Base-by-base conservation (phyloP, 1,140 invertebrate species). In the Papilio xuthus region DNA sequence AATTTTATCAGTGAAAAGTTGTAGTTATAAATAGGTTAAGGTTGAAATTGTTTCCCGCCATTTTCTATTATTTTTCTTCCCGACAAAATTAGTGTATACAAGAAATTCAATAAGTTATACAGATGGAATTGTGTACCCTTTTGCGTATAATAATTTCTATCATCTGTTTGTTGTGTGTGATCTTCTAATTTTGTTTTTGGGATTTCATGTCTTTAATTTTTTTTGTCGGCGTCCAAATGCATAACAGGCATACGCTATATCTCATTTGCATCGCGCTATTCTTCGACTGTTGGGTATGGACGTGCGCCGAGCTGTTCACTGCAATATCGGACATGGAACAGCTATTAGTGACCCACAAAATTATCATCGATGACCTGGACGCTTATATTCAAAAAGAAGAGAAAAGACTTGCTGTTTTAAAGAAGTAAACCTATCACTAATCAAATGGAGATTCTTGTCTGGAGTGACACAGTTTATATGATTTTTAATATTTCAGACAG, bases 241-340 rank as follows among this genome's bases (percentile, higher is more conserved):
- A 41, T 23, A 23, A 28, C 26, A 18, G 15, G 60, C 56, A 23
- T 23, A 47, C 15, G 13, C 4, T 53, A 0, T 15, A 23, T 26
- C 41, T 75, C 10, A 28, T 75, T 53, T 75, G 32, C n/a, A 56
- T 75, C 60, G 80, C 76, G 78, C 28, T 86, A 37, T 50, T 87
- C 26, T 8, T 86, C 28, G 75, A 83, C 47, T 20, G 84, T n/a
- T 81, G 69, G 44, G n/a, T 81, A 47, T 84, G 78, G 77, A 79
- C 85, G 3, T 72, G 77, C 18, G 89, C 85, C 18, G 93, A 99
- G 93, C 90, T 99, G 3, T 99, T 97, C 90, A 99, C 98, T 0
- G 98, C 98, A n/a, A 94, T 99, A 85, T 96, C 96, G 6, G 98
- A 99, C 86, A 95, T 99, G 90, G 97, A 99, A 93, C 96, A 97